Base-by-base conservation (phyloP, 2,797 vertebrate genomes). In the Sparus aurata region DNA sequence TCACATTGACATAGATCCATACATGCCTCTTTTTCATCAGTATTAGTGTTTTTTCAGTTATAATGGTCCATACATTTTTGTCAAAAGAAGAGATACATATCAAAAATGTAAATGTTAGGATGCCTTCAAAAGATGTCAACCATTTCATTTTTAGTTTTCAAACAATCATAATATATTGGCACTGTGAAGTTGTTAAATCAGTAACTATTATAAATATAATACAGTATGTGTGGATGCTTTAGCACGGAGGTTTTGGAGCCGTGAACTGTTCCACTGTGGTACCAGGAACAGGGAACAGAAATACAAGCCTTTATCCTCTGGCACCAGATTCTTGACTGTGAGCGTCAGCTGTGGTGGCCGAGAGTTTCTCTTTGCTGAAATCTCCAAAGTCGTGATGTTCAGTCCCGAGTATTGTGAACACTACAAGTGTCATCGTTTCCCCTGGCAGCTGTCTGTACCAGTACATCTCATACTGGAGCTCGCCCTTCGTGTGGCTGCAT, bases 251-350 rank as follows among this genome's bases (percentile, higher is more conserved):
- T 90, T 90, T 86, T 85, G 89, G 79, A 75, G 61, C 54, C 30
- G 12, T 23, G 34, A 0, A 65, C 47, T 80, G 52, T 52, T 15
- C n/a, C 84, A 79, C 82, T 69, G 90, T 91, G 87, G 12, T 61
- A 0, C 41, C 41, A 43, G 41, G n/a, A n/a, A n/a, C n/a, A n/a
- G n/a, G n/a, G 84, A 83, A 82, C 74, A 84, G 70, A 80, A 80
- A 27, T 93, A 92, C 22, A 85, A 70, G 43, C 85, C 91, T 20
- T 47, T 63, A 20, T 91, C 84, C 38, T 9, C 23, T 54, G 73
- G 20, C 73, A 75, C 46, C 73, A 87, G 27, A 11, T 79, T 66
- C 9, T 73, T 87, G 67, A 93, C 84, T 60, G 78, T 69, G 10
- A 64, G 17, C 0, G 1, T 69, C 34, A 2, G 25, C 23, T 79